Base-by-base conservation (phyloP, 2,797 vertebrate species). In the Sebastes variabilis region DNA sequence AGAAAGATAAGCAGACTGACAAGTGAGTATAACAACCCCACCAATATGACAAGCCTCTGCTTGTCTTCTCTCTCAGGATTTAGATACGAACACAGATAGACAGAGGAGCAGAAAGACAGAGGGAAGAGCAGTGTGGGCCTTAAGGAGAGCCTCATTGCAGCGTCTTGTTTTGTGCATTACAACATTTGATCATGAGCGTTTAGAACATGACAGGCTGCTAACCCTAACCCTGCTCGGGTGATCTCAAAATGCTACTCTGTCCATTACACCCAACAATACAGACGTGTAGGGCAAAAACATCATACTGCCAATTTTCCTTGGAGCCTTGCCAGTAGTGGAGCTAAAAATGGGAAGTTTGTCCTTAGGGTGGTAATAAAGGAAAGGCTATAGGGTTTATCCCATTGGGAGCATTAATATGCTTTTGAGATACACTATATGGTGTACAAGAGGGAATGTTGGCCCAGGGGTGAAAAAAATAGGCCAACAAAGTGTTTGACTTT, bases 1-100 rank as follows among this genome's bases (percentile, higher is more conserved):
- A 81, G 56, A 83, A n/a, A 85, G 81, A 90, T 89, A 85, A 82
- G 72, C 77, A 82, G 70, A 70, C 65, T 72, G 87, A 60, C 73
- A 65, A 77, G 77, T 68, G 70, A 83, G 74, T 79, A 72, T 88
- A 89, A 87, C 85, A 84, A 84, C 59, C 73, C 74, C 83, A 22
- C 66, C 70, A 55, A 72, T 72, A 30, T 70, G 77, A 83, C 86
- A 82, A 80, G 83, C 54, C 67, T 46, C 34, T 64, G 49, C 82
- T 75, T 34, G 77, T 82, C 27, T 58, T 54, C 49, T 82, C 76
- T 80, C 74, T 38, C 68, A 61, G 87, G 87, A 78, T 84, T 88
- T 75, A 83, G 82, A 87, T 72, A 27, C 22, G 65, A 61, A 59
- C 4, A 65, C 30, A 77, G 42, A 89, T 70, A 66, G 56, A 83